Conservation (phyloP, 2,113 vertebrate genomes). For the Gymnobelideus leadbeateri region DNA sequence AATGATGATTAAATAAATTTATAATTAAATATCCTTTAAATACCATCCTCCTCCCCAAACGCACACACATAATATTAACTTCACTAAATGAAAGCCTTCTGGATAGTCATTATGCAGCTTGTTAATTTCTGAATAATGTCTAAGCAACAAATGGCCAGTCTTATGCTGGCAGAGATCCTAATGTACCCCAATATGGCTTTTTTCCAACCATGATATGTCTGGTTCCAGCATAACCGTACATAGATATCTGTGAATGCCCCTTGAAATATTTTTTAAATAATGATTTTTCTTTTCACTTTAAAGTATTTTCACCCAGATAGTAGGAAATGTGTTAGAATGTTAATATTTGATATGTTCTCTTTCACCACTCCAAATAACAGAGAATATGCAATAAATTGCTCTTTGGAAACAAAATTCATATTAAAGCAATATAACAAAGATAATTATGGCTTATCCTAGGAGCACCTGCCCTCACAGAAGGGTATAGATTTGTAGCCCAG, state of each 20-base stretch:
- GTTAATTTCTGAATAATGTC: background rate
- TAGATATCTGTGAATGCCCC: background rate
- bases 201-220: background rate
- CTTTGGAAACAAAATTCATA: constrained; percentile 16
- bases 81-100: constrained; percentile 1
- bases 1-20: background rate
- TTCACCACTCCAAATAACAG: background rate
- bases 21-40: background rate
- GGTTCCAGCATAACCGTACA: background rate
- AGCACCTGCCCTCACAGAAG: constrained; percentile 15
- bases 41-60: background rate
- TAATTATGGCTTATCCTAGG: background rate
- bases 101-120: background rate
- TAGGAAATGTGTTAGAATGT: constrained; percentile 32
- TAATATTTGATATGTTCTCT: constrained; percentile 11
- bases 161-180: background rate
- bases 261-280: background rate
- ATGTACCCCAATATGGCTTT: background rate
- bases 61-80: background rate
- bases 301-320: background rate
- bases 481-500: background rate
- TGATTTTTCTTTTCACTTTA: background rate
- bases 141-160: background rate
- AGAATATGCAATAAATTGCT: constrained; percentile 3
- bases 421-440: background rate